These are phyloP conservation scores for western clawed frog (Xenopus tropicalis) DNA, from an alignment of 2,113 vertebrate genomes.

Conservation along the genomic window DNA sequence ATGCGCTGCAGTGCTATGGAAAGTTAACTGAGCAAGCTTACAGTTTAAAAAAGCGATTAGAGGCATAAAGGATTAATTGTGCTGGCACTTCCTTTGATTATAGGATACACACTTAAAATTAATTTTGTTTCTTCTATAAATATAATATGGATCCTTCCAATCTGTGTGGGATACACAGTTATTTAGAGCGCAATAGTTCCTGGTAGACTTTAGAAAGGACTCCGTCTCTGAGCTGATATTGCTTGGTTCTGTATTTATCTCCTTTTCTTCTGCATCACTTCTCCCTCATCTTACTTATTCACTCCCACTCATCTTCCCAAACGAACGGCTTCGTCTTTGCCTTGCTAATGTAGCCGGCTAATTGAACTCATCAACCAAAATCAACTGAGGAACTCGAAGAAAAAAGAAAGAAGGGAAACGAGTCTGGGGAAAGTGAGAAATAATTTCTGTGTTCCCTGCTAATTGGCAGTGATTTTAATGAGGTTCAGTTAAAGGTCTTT, in stretches of 20 bases:
- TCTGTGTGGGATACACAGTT: too few relatives aligned
- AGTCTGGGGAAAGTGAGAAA: conserved; percentile 40
- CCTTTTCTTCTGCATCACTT: conserved; percentile 28
- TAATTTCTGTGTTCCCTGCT: conserved; percentile 31
- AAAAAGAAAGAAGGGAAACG: conserved; percentile 37
- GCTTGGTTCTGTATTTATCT: conserved; percentile 17
- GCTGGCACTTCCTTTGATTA: too few relatives aligned
- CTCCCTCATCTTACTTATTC: conserved; percentile 30
- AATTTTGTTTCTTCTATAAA: too few relatives aligned
- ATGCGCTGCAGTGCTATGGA: too few relatives aligned
- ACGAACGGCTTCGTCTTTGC: conserved; percentile 36
- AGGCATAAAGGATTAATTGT: too few relatives aligned
- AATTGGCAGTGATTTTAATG: conserved; percentile 43
- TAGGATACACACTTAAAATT: too few relatives aligned
- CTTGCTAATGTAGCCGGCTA: conserved; percentile 44
- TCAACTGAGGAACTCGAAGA: conserved; percentile 40
- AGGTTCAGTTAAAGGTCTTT: conserved; percentile 38
- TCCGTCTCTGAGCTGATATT: too few relatives aligned
- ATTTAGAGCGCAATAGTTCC: too few relatives aligned
- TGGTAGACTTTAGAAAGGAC: too few relatives aligned
- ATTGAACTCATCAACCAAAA: conserved; percentile 47
- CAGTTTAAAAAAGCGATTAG: too few relatives aligned
- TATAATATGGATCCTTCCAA: too few relatives aligned
- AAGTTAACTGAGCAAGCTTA: too few relatives aligned
- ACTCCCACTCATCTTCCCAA: conserved; percentile 41